These are phyloP conservation scores for Ceyx margarethae DNA, from an alignment of 2,113 vertebrate species.

Conservation along the genomic window DNA sequence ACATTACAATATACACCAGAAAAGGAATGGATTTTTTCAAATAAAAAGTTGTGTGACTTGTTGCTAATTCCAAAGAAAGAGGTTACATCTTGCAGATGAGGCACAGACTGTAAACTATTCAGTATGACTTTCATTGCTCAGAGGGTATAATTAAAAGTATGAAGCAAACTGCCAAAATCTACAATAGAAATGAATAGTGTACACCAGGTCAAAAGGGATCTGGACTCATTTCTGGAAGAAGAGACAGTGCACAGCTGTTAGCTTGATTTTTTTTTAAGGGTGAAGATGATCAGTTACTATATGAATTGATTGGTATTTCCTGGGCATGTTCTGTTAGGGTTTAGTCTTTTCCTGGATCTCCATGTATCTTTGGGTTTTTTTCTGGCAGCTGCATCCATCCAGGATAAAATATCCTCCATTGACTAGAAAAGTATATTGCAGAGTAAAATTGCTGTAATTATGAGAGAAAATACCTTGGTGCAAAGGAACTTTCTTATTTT, in stretches of 20 bases:
- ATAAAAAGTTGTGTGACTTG: conserved; percentile 55
- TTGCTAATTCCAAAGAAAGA: not conserved
- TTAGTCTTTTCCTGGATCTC: conserved; percentile 29
- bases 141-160: conserved; percentile 53
- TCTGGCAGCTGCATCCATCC: not conserved
- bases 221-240: conserved; percentile 60
- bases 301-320: conserved; percentile 72
- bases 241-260: conserved; percentile 70
- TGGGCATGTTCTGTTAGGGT: conserved; percentile 30
- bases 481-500: not conserved
- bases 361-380: conserved; percentile 19
- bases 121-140: conserved; percentile 36
- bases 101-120: not conserved
- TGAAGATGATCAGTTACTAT: conserved; percentile 68
- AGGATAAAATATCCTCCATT: not conserved
- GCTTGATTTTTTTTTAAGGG: conserved; percentile 58
- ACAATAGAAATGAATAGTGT: conserved; percentile 49
- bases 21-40: conserved; percentile 59
- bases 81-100: conserved; percentile 3
- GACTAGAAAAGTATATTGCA: not conserved
- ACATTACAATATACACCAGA: conserved; percentile 13
- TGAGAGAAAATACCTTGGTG: not conserved
- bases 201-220: conserved; percentile 64
- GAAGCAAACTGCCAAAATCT: conserved; percentile 63
- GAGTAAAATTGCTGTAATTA: not conserved